Conservation (phyloP, 2,888 invertebrate genomes). For the Psylliodes chrysocephalus region DNA sequence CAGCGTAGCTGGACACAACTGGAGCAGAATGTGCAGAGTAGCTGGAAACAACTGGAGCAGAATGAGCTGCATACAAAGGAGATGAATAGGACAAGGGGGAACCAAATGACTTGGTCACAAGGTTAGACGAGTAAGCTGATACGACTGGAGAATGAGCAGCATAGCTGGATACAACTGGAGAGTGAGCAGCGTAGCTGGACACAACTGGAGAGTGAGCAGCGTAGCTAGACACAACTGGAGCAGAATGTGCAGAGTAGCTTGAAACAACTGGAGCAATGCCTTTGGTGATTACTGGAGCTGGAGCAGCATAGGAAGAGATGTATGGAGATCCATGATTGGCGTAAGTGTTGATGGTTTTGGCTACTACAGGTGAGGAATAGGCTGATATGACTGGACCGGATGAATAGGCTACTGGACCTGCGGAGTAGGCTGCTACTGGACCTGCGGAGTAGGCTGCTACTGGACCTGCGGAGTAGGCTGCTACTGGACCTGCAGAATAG, state of each 20-base stretch:
- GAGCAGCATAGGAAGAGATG: constrained; percentile 56
- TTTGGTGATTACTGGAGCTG: constrained; percentile 40
- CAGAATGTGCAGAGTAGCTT: constrained; percentile 15
- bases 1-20: too few species aligned
- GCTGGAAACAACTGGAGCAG: constrained; percentile 67
- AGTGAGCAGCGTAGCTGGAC: constrained; percentile 30
- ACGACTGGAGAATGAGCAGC: constrained; percentile 58
- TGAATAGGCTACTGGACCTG: constrained; percentile 62
- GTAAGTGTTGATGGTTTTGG: constrained; percentile 68
- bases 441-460: constrained; percentile 47
- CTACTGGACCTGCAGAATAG: constrained; percentile 51
- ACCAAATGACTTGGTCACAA: constrained; percentile 64
- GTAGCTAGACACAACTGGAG: constrained; percentile 58
- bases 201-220: constrained; percentile 52
- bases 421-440: constrained; percentile 58
- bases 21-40: constrained; percentile 30
- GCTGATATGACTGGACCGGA: constrained; percentile 41
- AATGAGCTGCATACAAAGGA: constrained; percentile 59
- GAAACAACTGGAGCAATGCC: constrained; percentile 40
- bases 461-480: constrained; percentile 60
- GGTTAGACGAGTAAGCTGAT: constrained; percentile 55
- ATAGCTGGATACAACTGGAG: constrained; percentile 34
- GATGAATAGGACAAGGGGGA: constrained; percentile 55
- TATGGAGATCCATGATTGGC: constrained; percentile 67
- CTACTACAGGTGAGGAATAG: constrained; percentile 59